These are phyloP conservation scores for Electrophaes corylata DNA, from an alignment of 2,888 invertebrate species.

Conservation along the genomic window DNA sequence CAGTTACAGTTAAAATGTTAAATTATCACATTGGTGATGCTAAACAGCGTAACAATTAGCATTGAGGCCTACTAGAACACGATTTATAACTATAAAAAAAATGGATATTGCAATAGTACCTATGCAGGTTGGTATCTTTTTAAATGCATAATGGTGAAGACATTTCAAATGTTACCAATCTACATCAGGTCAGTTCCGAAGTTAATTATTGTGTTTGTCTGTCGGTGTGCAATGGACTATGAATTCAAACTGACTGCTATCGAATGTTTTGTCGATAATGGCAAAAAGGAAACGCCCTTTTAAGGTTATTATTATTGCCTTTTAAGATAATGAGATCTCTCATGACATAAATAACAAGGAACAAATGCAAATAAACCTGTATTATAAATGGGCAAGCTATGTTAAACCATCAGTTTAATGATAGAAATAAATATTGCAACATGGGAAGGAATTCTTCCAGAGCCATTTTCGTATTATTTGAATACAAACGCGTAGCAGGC, in stretches of 20 bases:
- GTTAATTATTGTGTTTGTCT: slow-evolving; percentile 7
- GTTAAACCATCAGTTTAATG: slow-evolving; percentile 29
- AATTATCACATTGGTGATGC: slow-evolving; percentile 56
- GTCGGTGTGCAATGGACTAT: slow-evolving; percentile 13
- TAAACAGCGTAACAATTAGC: slow-evolving; percentile 52
- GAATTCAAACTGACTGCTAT: slow-evolving; percentile 7
- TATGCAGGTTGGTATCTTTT: not conserved
- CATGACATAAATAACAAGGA: slow-evolving; percentile 10
- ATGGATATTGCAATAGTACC: slow-evolving; percentile 2
- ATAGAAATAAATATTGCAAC: slow-evolving; percentile 29
- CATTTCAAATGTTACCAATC: slow-evolving; percentile 13
- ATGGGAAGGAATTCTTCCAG: slow-evolving; percentile 23
- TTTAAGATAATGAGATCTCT: not conserved
- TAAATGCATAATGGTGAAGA: slow-evolving; percentile 3
- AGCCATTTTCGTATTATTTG: slow-evolving; percentile 26
- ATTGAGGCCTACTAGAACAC: slow-evolving; percentile 30
- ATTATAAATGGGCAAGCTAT: slow-evolving; percentile 23
- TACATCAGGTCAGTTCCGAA: not conserved
- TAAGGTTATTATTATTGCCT: slow-evolving; percentile 2
- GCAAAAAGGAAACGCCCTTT: slow-evolving; percentile 7
- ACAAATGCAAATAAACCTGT: slow-evolving; percentile 24
- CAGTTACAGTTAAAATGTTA: slow-evolving; percentile 62
- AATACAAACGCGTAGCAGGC: not conserved
- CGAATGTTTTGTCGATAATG: slow-evolving; percentile 16
- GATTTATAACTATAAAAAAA: slow-evolving; percentile 24